phyloP scores from a whole-genome alignment of 1,140 invertebrate genomes.

The Drosophila elegans region DNA sequence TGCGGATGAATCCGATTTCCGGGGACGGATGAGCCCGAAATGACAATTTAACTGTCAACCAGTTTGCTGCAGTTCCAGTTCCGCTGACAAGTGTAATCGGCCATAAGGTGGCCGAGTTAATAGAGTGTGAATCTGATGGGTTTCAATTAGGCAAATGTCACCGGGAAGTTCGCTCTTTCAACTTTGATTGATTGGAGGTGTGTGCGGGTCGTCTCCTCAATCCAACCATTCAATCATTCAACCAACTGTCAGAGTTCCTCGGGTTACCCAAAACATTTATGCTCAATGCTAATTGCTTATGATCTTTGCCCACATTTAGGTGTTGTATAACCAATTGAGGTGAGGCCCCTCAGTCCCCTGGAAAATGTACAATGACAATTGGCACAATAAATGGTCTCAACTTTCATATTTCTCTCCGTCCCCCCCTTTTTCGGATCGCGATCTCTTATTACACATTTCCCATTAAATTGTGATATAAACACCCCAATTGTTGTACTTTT shows the following conservation, averaged over 20 bases:
- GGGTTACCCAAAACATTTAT: conserved; percentile 56
- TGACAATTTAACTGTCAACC: conserved; percentile 81
- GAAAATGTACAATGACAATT: conserved; percentile 55
- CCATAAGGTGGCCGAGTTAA: conserved; percentile 47
- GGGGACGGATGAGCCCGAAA: conserved; percentile 41
- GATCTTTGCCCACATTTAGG: conserved; percentile 76
- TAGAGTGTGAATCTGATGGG: conserved; percentile 44
- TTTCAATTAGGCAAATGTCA: conserved; percentile 72
- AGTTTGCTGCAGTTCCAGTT: conserved; percentile 47
- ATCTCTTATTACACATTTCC: conserved; percentile 65
- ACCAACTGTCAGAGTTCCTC: conserved; percentile 70
- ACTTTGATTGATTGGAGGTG: conserved; percentile 55
- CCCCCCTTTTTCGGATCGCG: conserved; percentile 35
- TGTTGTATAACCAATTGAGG: conserved; percentile 63
- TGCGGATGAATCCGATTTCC: conserved; percentile 32
- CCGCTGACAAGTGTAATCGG: conserved; percentile 78
- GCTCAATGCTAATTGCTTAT: conserved; percentile 72
- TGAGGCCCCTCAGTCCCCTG: conserved; percentile 21
- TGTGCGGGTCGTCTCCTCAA: conserved; percentile 22
- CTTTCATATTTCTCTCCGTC: conserved; percentile 66
- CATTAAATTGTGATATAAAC: conserved; percentile 69
- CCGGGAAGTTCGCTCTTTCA: conserved; percentile 16
- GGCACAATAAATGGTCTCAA: conserved; percentile 73
- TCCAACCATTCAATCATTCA: background rate
- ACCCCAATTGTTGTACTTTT: conserved; percentile 62